Evolutionary conservation across 2,113 vertebrate genomes (phyloP).

Genomic region (Lamprotornis superbus): DNA sequence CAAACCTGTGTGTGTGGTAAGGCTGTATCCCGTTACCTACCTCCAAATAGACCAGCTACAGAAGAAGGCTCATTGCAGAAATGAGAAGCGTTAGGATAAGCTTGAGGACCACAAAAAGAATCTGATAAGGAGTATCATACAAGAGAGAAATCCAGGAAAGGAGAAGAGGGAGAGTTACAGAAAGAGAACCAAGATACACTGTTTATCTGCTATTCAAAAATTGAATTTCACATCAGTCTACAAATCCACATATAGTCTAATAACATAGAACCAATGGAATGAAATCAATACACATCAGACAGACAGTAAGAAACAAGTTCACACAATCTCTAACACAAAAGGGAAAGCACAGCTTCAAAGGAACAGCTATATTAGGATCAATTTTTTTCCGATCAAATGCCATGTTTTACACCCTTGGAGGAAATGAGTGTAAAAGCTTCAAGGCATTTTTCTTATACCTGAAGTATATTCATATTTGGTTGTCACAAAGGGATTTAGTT

Average conservation of each 20-base stretch:
- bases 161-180: conserved; percentile 59
- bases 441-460: conserved; percentile 78
- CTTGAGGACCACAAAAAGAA: conserved; percentile 85
- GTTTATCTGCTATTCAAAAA: not conserved
- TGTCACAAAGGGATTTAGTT: conserved; percentile 83
- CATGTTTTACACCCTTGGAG: conserved; percentile 39
- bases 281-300: conserved; percentile 1
- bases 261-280: conserved; percentile 12
- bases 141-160: conserved; percentile 56
- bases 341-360: not conserved
- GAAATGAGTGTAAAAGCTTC: conserved; percentile 16
- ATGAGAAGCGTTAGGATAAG: conserved; percentile 84
- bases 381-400: not conserved
- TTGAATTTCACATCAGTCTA: not conserved
- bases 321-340: not conserved
- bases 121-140: conserved; percentile 76
- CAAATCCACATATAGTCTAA: not conserved
- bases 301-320: not conserved
- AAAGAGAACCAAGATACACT: conserved; percentile 44
- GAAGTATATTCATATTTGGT: conserved; percentile 84
- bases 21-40: conserved; percentile 70
- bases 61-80: conserved; percentile 82
- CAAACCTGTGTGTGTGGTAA: not conserved
- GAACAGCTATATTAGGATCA: not conserved
- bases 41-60: conserved; percentile 88